Conservation (phyloP, 2,888 invertebrate genomes). For the Microplitis deprimator region DNA sequence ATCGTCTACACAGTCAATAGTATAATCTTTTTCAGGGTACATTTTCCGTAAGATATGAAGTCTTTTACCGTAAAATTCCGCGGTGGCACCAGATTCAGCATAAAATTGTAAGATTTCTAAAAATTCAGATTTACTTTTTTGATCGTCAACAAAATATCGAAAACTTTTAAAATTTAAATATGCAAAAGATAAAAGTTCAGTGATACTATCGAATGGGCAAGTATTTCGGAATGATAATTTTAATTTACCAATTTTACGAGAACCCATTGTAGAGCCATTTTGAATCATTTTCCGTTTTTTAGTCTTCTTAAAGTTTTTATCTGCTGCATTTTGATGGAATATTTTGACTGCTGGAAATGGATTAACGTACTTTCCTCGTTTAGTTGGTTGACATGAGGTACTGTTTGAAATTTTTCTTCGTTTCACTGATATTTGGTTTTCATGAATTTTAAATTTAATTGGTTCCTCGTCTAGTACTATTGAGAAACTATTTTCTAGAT, state of each 20-base stretch:
- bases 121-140: slow-evolving; percentile 5
- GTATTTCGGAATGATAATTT: slow-evolving; percentile 1
- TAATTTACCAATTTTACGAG: slow-evolving; percentile 2
- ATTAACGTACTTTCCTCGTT: slow-evolving; percentile 1
- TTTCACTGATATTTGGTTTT: neutral
- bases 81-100: slow-evolving; percentile 4
- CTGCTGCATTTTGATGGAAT: neutral
- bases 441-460: neutral
- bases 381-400: slow-evolving; percentile 1
- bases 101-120: slow-evolving; percentile 3
- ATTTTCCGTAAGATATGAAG: neutral
- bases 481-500: neutral
- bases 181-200: slow-evolving; percentile 1
- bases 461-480: neutral
- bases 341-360: neutral
- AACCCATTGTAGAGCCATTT: neutral
- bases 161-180: slow-evolving; percentile 7
- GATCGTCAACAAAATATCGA: neutral
- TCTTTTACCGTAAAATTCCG: neutral
- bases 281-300: neutral
- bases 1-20: slow-evolving; percentile 1
- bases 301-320: neutral
- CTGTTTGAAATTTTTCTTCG: neutral
- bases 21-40: neutral
- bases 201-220: neutral